phyloP scores from a whole-genome alignment of 2,888 invertebrate genomes.

The Volucella zonaria region DNA sequence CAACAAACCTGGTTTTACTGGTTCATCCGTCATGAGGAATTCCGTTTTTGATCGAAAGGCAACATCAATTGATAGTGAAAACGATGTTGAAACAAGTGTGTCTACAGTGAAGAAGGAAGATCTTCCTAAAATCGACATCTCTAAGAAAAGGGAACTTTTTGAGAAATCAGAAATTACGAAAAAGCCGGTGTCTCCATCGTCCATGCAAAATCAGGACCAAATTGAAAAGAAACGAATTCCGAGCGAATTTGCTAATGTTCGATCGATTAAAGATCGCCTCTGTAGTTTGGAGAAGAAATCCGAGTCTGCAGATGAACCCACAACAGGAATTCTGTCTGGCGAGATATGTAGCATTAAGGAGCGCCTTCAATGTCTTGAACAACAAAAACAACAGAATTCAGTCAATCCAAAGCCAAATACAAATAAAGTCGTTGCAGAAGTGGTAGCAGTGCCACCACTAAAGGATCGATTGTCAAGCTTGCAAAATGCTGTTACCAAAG shows the following conservation, averaged over 20 bases:
- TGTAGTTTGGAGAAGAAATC: slow-evolving; percentile 87
- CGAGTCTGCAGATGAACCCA: slow-evolving; percentile 83
- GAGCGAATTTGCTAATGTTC: slow-evolving; percentile 85
- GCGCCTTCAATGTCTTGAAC: slow-evolving; percentile 86
- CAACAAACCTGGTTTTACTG: slow-evolving; percentile 45
- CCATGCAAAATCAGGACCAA: slow-evolving; percentile 72
- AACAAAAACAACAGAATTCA: slow-evolving; percentile 82
- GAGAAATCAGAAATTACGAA: slow-evolving; percentile 84
- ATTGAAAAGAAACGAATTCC: slow-evolving; percentile 61
- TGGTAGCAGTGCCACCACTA: slow-evolving; percentile 80
- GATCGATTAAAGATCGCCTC: slow-evolving; percentile 89
- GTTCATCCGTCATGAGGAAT: slow-evolving; percentile 23
- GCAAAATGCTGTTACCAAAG: slow-evolving; percentile 81
- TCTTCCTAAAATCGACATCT: slow-evolving; percentile 91
- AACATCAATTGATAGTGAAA: slow-evolving; percentile 21
- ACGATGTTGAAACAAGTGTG: slow-evolving; percentile 26
- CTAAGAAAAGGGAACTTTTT: slow-evolving; percentile 91
- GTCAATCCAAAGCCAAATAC: slow-evolving; percentile 77
- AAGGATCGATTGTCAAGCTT: slow-evolving; percentile 82
- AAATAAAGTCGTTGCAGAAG: slow-evolving; percentile 78
- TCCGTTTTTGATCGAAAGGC: slow-evolving; percentile 43
- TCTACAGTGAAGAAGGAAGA: slow-evolving; percentile 82
- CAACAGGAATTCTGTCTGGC: slow-evolving; percentile 82
- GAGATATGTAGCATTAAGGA: slow-evolving; percentile 87
- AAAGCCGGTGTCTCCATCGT: slow-evolving; percentile 14